Evolutionary conservation across 2,888 invertebrate genomes (phyloP), one percentile per base, ranked within the genome.

Genomic region (Reticulitermes lucifugus): DNA sequence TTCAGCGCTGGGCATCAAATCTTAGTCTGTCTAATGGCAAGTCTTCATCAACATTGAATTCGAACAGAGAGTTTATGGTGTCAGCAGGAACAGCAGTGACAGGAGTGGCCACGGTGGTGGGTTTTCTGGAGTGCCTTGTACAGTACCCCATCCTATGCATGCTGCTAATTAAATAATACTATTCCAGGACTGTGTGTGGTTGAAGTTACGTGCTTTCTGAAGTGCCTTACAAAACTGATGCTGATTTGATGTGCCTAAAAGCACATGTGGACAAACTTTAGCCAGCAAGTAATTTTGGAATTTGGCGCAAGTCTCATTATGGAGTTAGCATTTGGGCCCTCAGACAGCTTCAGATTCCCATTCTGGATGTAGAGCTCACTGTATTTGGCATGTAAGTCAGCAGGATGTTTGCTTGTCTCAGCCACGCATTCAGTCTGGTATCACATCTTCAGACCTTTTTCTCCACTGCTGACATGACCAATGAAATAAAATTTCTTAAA

Each of bases 1-100:
- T 86, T 75, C 86, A 87, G 87, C 87, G 86, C 29, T 87, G 87
- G 87, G 86, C 86, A 59, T 87, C 87, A 41, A 86, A 86, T 85
- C 65, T 87, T 65, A 86, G 86, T 51, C 71, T 85, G 21, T 55
- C 65, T 73, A 81, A 25, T 70, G 70, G 46, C 41, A 81, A n/a
- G 35, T 70, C 60, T n/a, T 70, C 81, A 2, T 65, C 81, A 5
- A n/a, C 43, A 46, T 22, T 12, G 12, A 77, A 77, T 43, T 46
- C 46, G 46, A 81, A 65, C 59, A 70, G 29, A 81, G 81, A 81
- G 21, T 43, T 35, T 81, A n/a, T 22, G 22, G 43, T 46, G n/a
- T n/a, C 81, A 55, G 12, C 65, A 43, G 75, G 75, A 22, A 73
- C 73, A n/a, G 81, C 43, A 18, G n/a, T 29, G 10, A 35, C 21